Evolutionary conservation across 2,797 vertebrate genomes (phyloP), one percentile per base, ranked within the genome.

Genomic region (Neosilurus mollespiculum): DNA sequence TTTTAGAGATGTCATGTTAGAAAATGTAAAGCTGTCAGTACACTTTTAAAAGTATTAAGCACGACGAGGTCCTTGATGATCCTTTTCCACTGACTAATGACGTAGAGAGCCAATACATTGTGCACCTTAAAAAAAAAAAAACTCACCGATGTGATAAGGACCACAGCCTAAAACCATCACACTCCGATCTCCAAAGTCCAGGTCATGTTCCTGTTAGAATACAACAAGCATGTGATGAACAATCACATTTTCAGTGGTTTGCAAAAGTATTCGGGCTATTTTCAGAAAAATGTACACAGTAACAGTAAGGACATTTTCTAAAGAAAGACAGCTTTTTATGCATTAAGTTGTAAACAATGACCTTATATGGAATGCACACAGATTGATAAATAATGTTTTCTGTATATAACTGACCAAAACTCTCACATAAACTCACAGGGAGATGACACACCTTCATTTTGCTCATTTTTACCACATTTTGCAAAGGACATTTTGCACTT

Each of bases 151-250:
- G 90, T 98, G 97, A 91, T 99, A 99, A 0, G 97, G 97, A 78
- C 98, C 98, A 91, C 97, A 98, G 82, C 97, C 97, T 82, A 99
- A 90, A 87, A 99, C 96, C 97, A 99, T 98, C 84, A 96, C 93
- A 84, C 96, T 96, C 69, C 94, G 92, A 86, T 98, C 97, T 88
- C 94, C 93, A 91, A 98, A 99, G 58, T 94, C 95, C 91, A 99
- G 89, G 87, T 98, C 97, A 0, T 98, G 96, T 80, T 99, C 97
- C 98, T 99, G 86, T 87, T 84, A 82, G 87, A 43, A 56, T 3
- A 65, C 26, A 78, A 76, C 8, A 43, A 70, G 53, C 30, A 12
- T 20, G 16, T 11, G 34, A 16, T 51, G 4, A 2, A 43, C 20
- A 70, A 22, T 43, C 26, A 62, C 12, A 34, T 34, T 34, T 34